Percentiles rank a stretch among this genome's conserved stretches.
These are phyloP conservation scores for Arge pagana DNA, from an alignment of 2,888 invertebrate genomes.

Conservation along the genomic window DNA sequence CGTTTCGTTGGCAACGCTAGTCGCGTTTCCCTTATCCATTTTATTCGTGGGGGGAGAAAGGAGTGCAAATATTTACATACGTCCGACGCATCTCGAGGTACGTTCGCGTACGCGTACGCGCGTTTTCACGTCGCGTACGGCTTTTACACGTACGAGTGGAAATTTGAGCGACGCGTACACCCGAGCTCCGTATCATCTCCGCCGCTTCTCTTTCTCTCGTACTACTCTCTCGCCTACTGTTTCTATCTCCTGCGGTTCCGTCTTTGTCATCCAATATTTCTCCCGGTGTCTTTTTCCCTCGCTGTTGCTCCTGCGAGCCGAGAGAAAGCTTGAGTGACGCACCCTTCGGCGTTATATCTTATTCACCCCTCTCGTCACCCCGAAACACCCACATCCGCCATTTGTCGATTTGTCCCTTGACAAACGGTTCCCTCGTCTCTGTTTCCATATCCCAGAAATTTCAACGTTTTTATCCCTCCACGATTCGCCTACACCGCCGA, in stretches of 20 bases:
- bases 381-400: conserved; percentile 6
- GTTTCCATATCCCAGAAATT: conserved; percentile 12
- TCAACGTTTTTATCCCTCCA: too few relatives aligned
- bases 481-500: too few relatives aligned
- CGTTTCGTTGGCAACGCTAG: too few relatives aligned
- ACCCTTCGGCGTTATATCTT: conserved; percentile 18
- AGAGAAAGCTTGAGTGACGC: conserved; percentile 14
- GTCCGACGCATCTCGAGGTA: too few relatives aligned
- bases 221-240: too few relatives aligned
- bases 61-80: too few relatives aligned
- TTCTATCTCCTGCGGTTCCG: too few relatives aligned
- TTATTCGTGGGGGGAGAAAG: too few relatives aligned
- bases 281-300: too few relatives aligned
- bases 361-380: conserved; percentile 11
- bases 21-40: too few relatives aligned
- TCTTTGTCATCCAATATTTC: too few relatives aligned
- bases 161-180: conserved; percentile 10
- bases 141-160: neutral
- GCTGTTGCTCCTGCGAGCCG: too few relatives aligned
- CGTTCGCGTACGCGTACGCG: neutral
- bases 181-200: neutral
- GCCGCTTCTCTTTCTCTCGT: neutral
- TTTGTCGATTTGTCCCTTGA: conserved; percentile 13
- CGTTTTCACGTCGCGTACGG: neutral
- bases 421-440: conserved; percentile 11